phyloP scores from a whole-genome alignment of 2,797 vertebrate species.

The Pygocentrus nattereri region DNA sequence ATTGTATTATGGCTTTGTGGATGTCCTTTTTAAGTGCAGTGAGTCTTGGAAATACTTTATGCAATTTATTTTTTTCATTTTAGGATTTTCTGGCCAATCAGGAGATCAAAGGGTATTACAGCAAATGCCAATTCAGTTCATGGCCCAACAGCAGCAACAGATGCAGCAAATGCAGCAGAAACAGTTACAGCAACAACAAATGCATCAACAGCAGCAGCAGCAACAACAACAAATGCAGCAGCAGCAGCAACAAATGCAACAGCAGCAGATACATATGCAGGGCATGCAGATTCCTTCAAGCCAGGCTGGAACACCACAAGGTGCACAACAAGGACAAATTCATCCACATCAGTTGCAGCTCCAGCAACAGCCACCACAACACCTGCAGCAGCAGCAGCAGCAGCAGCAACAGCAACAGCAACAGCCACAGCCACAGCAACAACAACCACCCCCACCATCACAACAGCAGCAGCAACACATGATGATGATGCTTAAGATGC shows the following conservation, averaged over 20 bases:
- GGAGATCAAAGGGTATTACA: slow-evolving; percentile 94
- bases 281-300: slow-evolving; percentile 74
- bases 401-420: slow-evolving; percentile 89
- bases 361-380: slow-evolving; percentile 82
- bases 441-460: slow-evolving; percentile 69
- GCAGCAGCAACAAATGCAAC: slow-evolving; percentile 69
- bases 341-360: slow-evolving; percentile 91
- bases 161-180: slow-evolving; percentile 63
- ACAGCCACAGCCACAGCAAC: slow-evolving; percentile 79
- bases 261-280: slow-evolving; percentile 83
- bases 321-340: slow-evolving; percentile 81
- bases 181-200: slow-evolving; percentile 51
- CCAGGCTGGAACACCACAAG: slow-evolving; percentile 73
- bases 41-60: background rate
- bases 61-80: slow-evolving; percentile 32
- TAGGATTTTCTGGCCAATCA: slow-evolving; percentile 89
- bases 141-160: slow-evolving; percentile 83
- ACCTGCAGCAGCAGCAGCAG: slow-evolving; percentile 75
- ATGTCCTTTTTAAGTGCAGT: background rate
- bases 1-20: too few species aligned
- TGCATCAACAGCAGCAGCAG: slow-evolving; percentile 48
- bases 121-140: slow-evolving; percentile 93
- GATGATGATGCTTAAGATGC: slow-evolving; percentile 98
- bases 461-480: slow-evolving; percentile 86
- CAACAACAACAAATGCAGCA: slow-evolving; percentile 73